Evolutionary conservation across 2,797 vertebrate species (phyloP).

Genomic region (Hipposideros larvatus): DNA sequence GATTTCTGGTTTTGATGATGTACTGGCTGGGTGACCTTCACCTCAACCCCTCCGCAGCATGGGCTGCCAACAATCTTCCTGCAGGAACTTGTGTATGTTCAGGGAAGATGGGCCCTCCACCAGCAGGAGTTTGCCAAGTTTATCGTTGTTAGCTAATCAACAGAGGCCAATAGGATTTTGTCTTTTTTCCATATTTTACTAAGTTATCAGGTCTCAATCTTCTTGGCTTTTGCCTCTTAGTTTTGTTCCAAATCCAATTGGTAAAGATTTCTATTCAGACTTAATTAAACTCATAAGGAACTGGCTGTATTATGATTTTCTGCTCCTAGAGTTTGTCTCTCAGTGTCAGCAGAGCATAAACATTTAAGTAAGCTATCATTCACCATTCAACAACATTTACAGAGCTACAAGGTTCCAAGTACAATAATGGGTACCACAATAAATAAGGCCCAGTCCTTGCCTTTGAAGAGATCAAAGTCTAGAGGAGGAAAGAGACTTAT

Average conservation of each 20-base stretch:
- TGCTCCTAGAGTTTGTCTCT: not conserved
- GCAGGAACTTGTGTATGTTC: accelerated
- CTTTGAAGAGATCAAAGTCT: not conserved
- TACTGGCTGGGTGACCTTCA: too few species aligned
- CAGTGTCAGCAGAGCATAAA: not conserved
- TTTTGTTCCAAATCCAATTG: conserved; percentile 1
- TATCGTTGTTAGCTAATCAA: not conserved
- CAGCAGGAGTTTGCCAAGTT: not conserved
- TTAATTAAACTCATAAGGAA: conserved; percentile 40
- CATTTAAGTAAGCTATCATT: not conserved
- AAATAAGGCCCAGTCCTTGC: not conserved
- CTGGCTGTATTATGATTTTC: not conserved
- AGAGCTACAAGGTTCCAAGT: not conserved
- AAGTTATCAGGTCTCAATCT: conserved; percentile 28
- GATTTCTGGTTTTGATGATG: not conserved
- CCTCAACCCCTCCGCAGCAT: not conserved
- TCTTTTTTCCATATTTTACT: conserved; percentile 9
- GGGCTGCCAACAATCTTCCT: not conserved
- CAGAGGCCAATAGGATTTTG: conserved; percentile 16
- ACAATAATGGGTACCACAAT: not conserved
- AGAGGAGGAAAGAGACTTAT: not conserved
- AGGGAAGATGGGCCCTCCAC: not conserved
- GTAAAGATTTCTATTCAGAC: not conserved
- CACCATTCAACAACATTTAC: not conserved
- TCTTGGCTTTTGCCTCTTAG: not conserved